A percentile compares a stretch with the other conserved stretches of the same genome.
phyloP scores from a whole-genome alignment of 2,113 vertebrate genomes.

The Ammospiza caudacuta region DNA sequence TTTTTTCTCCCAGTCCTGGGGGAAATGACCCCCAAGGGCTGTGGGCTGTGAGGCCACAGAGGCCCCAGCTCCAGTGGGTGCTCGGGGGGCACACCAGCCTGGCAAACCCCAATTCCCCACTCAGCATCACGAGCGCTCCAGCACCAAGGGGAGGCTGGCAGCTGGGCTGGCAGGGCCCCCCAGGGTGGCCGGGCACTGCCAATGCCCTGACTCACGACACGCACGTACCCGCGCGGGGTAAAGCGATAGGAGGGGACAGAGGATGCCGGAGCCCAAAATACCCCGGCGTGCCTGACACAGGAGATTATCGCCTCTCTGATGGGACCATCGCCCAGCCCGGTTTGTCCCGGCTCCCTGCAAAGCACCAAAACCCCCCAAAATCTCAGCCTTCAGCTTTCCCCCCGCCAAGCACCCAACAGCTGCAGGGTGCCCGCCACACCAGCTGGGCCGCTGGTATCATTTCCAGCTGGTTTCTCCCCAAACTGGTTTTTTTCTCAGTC shows the following conservation, averaged over 20 bases:
- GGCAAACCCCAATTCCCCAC: not conserved
- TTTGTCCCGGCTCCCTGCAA: not conserved
- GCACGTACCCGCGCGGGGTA: conserved; percentile 51
- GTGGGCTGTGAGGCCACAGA: not conserved
- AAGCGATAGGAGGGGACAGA: conserved; percentile 64
- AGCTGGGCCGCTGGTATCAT: not conserved
- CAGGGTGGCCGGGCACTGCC: conserved; percentile 18
- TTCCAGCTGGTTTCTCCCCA: not conserved
- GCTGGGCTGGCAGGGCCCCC: not conserved
- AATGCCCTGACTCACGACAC: conserved; percentile 61
- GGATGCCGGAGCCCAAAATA: conserved; percentile 67
- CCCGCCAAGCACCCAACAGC: not conserved
- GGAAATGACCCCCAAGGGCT: not conserved
- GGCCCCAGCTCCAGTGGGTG: fast-evolving
- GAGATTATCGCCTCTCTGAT: conserved; percentile 55
- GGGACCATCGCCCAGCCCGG: not conserved
- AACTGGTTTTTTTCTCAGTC: not conserved
- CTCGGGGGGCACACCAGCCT: fast-evolving
- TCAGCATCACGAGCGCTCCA: not conserved
- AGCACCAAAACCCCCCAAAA: not conserved
- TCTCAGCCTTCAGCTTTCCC: not conserved
- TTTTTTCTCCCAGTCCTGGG: not conserved
- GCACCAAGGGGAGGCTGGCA: fast-evolving
- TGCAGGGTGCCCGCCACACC: not conserved
- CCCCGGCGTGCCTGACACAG: conserved; percentile 51